These are phyloP conservation scores for Tychaedon coryphoeus DNA, from an alignment of 2,113 vertebrate species.

Conservation along the genomic window DNA sequence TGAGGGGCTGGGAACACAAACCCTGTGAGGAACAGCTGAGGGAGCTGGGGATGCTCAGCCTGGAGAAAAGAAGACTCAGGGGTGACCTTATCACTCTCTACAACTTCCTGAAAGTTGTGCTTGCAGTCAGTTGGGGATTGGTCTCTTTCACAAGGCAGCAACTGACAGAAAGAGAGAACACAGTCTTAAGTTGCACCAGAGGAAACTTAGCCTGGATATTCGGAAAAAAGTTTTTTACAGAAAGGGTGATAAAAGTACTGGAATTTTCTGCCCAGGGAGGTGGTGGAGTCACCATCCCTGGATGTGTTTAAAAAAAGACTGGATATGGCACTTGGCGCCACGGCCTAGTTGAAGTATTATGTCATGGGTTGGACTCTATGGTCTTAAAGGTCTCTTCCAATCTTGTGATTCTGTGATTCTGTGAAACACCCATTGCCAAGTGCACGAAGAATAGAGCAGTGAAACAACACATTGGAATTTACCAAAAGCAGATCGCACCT, in stretches of 20 bases:
- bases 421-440: neutral
- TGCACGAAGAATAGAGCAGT: neutral
- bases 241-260: neutral
- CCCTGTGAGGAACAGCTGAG: rapidly evolving
- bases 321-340: rapidly evolving
- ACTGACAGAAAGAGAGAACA: neutral
- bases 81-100: neutral
- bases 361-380: no score
- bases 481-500: neutral
- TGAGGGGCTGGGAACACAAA: neutral
- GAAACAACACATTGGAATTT: neutral
- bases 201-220: neutral
- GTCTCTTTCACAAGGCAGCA: neutral
- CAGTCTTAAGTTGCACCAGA: neutral
- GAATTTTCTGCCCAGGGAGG: rapidly evolving
- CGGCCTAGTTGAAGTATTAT: neutral
- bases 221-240: neutral
- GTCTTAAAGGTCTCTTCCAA: neutral
- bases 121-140: rapidly evolving
- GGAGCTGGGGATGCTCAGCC: neutral
- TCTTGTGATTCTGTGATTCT: neutral
- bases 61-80: neutral
- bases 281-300: neutral
- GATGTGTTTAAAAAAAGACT: neutral
- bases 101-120: neutral